A percentile compares a stretch with the other conserved stretches of the same genome.
phyloP scores from a whole-genome alignment of 64 coral and sea anemone species.

The Stichodactyla mertensii region DNA sequence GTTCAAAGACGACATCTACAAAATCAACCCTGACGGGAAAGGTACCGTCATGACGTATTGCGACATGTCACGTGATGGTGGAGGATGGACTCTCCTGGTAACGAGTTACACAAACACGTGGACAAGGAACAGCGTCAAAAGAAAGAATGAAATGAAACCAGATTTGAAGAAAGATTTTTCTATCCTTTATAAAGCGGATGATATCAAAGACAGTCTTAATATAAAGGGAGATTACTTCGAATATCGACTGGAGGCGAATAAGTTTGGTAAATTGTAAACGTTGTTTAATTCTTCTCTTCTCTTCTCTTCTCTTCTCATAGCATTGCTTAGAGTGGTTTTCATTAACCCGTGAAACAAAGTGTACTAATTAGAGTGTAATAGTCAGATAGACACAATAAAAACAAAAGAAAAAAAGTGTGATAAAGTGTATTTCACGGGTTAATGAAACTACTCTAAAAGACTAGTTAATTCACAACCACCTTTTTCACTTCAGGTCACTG shows the following conservation, averaged over 20 bases:
- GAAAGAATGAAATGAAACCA: constrained; percentile 27
- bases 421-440: too few relatives aligned
- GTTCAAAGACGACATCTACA: constrained; percentile 19
- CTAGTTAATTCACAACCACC: neutral
- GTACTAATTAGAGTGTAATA: too few relatives aligned
- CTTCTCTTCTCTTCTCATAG: too few relatives aligned
- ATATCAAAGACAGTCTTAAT: constrained; percentile 28
- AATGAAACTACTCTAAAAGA: too few relatives aligned
- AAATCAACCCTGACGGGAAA: constrained; percentile 37
- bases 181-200: constrained; percentile 35
- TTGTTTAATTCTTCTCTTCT: neutral
- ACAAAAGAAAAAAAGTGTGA: too few relatives aligned
- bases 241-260: constrained; percentile 36
- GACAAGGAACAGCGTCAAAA: constrained; percentile 13
- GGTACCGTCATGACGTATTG: constrained; percentile 28
- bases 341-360: too few relatives aligned
- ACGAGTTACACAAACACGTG: constrained; percentile 39
- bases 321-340: too few relatives aligned
- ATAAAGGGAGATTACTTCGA: constrained; percentile 23
- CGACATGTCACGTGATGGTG: constrained; percentile 46
- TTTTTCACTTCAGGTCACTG: constrained; percentile 11
- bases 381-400: too few relatives aligned
- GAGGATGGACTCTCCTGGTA: constrained; percentile 41
- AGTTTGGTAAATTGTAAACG: constrained; percentile 7
- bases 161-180: constrained; percentile 31